These are phyloP conservation scores for Sebastes oblongus DNA, from an alignment of 2,797 vertebrate species.

Conservation along the genomic window DNA sequence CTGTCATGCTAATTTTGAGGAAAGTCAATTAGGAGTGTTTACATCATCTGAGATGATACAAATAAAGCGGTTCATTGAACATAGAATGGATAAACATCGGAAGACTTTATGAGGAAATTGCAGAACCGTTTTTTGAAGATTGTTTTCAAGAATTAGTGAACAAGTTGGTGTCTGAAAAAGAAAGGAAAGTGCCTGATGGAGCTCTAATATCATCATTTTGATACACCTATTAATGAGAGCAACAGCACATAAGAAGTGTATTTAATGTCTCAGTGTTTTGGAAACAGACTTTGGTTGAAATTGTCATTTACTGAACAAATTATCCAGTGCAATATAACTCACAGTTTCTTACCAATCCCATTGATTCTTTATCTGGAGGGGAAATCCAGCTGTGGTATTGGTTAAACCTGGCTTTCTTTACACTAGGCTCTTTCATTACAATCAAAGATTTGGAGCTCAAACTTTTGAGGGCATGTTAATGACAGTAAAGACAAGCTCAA, in stretches of 20 bases:
- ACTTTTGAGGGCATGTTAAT: not conserved
- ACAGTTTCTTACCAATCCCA: not conserved
- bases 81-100: not conserved
- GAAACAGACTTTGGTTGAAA: not conserved
- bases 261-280: not conserved
- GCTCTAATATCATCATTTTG: not conserved
- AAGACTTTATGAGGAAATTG: not conserved
- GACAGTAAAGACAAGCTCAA: constrained; percentile 12
- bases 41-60: not conserved
- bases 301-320: not conserved
- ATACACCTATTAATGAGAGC: not conserved
- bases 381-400: not conserved
- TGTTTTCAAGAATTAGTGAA: not conserved
- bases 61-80: not conserved
- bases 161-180: not conserved
- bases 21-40: not conserved
- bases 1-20: not conserved
- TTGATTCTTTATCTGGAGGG: not conserved
- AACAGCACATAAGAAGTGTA: not conserved
- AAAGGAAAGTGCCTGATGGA: not conserved
- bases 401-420: not conserved
- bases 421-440: not conserved
- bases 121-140: not conserved
- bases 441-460: constrained; percentile 1
- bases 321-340: not conserved